Evolutionary conservation across 2,797 vertebrate species (phyloP).

Genomic region (Rhynchotus rufescens): DNA sequence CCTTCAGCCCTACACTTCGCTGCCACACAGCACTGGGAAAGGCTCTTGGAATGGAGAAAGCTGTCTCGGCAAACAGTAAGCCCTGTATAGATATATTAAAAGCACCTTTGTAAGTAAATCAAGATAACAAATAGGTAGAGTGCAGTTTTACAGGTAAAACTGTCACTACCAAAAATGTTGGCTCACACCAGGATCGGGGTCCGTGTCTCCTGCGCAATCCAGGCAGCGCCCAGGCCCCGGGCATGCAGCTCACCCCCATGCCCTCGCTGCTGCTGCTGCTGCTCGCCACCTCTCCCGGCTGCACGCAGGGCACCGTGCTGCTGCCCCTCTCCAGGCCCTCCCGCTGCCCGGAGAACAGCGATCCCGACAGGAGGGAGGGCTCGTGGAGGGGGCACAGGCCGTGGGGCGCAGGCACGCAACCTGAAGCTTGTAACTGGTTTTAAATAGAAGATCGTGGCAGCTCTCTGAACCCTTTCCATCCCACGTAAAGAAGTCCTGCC

Average conservation of each 20-base stretch:
- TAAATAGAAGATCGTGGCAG: neutral
- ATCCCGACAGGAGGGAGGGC: neutral
- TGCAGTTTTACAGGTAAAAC: neutral
- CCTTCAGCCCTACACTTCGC: neutral
- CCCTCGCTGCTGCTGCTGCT: neutral
- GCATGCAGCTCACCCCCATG: neutral
- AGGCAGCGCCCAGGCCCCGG: neutral
- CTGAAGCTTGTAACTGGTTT: neutral
- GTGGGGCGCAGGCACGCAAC: neutral
- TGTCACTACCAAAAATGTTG: neutral
- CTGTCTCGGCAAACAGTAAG: neutral
- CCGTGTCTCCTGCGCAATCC: neutral
- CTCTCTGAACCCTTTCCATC: neutral
- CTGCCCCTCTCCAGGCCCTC: neutral
- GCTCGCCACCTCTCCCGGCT: neutral
- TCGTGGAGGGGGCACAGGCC: neutral
- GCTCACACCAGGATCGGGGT: neutral
- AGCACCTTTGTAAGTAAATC: neutral
- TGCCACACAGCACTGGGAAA: neutral
- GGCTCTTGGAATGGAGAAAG: neutral
- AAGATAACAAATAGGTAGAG: neutral
- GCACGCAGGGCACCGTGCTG: neutral
- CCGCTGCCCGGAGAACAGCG: neutral
- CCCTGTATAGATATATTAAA: neutral
- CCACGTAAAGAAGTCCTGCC: neutral